Conservation (phyloP, 1,140 invertebrate genomes). For the Probaryconus sp. region DNA sequence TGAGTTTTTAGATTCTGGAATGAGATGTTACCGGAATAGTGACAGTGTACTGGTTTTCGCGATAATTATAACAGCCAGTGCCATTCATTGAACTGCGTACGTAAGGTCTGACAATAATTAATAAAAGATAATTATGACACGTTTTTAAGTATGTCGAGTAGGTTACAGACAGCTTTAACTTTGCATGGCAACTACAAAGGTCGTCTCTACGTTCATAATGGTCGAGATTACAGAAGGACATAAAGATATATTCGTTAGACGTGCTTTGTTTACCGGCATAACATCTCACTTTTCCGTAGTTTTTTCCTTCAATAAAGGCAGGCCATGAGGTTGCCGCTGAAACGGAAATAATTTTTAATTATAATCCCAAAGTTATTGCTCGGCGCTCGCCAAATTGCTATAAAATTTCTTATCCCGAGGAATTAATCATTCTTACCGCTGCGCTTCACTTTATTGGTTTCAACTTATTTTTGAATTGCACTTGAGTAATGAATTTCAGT, state of each 20-base stretch:
- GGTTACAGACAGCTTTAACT: conserved; percentile 38
- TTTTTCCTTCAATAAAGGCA: conserved; percentile 17
- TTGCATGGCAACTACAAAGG: conserved; percentile 14
- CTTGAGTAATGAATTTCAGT: conserved; percentile 29
- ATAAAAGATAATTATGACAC: conserved; percentile 23
- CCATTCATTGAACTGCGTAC: conserved; percentile 7
- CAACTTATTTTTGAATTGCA: conserved; percentile 16
- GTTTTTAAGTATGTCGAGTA: conserved; percentile 34
- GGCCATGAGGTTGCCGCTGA: neutral
- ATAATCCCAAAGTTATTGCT: conserved; percentile 17
- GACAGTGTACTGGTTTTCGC: neutral
- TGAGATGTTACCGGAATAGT: no score
- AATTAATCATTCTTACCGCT: no score
- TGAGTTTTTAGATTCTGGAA: no score
- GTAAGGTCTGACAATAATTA: conserved; percentile 3
- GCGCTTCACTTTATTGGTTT: conserved; percentile 17
- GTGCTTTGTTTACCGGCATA: conserved; percentile 50
- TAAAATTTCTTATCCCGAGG: conserved; percentile 23
- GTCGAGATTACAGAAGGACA: conserved; percentile 44
- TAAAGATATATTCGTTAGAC: conserved; percentile 54
- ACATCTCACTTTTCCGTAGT: conserved; percentile 6
- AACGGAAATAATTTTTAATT: conserved; percentile 48
- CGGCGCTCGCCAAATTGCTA: neutral
- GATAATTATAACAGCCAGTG: conserved; percentile 1
- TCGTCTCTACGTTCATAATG: conserved; percentile 37